Evolutionary conservation across 2,113 vertebrate species (phyloP), one percentile per base, ranked within the genome.

Genomic region (Nycticebus coucang): DNA sequence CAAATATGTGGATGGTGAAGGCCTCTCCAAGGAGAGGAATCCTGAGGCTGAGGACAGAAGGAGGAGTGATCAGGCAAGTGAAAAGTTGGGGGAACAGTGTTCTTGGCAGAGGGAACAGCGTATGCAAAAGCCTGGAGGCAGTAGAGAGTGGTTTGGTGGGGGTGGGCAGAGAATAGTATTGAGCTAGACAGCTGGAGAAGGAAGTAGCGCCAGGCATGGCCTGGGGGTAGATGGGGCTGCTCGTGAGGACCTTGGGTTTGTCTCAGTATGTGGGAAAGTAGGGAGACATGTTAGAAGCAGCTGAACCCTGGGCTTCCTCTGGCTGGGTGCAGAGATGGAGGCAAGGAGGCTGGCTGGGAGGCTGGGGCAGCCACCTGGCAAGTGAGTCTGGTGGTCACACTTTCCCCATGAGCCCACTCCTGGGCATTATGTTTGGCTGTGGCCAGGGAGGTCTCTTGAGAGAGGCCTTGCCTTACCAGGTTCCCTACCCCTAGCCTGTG

Each of bases 1-100:
- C 35, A 24, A n/a, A 8, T 12, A 0, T 7, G 35, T 7, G 62
- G 15, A 15, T 0, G 1, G 60, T 8, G 0, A 37, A 68, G 75
- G 45, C 7, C 21, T 53, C 19, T 41, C 24, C 7, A 4, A 41
- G 21, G 75, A 86, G 45, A 10, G 2, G 13, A 35, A 26, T 35
- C 41, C 28, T 22, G 28, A n/a, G 55, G 59, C 9, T 55, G 28
- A 71, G 84, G 53, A 14, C 37, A 15, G 60, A 72, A 55, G 53
- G 24, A 33, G 28, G 21, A 28, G 57, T 0, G 14, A 7, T 41
- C 28, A 26, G 66, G 64, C 59, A 53, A 21, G 30, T 7, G 80
- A 4, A 1, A 53, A 57, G 72, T 30, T 13, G 50, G 21, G 26
- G 66, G 74, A 57, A 18, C 5, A 7, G 35, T n/a, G 53, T 37